Evolutionary conservation across 1,140 invertebrate genomes (phyloP), one percentile per base, ranked within the genome.

Genomic region (Pteromalus puparum): DNA sequence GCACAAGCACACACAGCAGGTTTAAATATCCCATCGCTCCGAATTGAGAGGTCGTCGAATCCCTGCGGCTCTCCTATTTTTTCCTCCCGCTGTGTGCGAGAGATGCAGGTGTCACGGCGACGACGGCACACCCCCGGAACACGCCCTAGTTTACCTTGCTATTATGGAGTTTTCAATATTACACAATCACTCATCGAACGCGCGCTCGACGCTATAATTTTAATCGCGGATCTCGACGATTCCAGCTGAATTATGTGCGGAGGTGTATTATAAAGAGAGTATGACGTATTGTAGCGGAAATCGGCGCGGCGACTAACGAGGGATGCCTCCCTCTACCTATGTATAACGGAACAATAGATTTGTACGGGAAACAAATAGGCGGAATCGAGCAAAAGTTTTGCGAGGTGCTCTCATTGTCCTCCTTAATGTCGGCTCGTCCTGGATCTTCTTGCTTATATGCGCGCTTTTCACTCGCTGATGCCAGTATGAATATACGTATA

Each of bases 101-200:
- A 28, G 46, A 53, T 15, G 53, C 75, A 77, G 75, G 75, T 77
- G 75, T 67, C 28, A 78, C 7, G 76, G 30, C 30, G 30, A 18
- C 28, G 21, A 18, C 53, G 21, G 18, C 53, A 67, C 76, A 78
- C 76, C 76, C 75, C 24, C 53, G 18, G 53, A 61, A 78, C 76
- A 78, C 76, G 53, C 76, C 76, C 76, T 65, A 67, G 34, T 78
- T 78, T 42, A 67, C 53, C 30, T 53, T 18, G 53, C 53, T 67
- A 78, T 78, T 78, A 38, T 28, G 53, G 53, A 34, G 34, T 78
- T 78, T 30, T 67, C 24, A 78, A 78, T 78, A 78, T 30, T 42
- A 38, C 28, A 21, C 15, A 34, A 65, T 12, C n/a, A n/a, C 2
- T 30, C 12, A 5, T 75, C 24, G 38, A 13, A 53, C 12, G 1